Evolutionary conservation across 1,140 invertebrate species (phyloP).

Genomic region (Aphaenogaster floridana): DNA sequence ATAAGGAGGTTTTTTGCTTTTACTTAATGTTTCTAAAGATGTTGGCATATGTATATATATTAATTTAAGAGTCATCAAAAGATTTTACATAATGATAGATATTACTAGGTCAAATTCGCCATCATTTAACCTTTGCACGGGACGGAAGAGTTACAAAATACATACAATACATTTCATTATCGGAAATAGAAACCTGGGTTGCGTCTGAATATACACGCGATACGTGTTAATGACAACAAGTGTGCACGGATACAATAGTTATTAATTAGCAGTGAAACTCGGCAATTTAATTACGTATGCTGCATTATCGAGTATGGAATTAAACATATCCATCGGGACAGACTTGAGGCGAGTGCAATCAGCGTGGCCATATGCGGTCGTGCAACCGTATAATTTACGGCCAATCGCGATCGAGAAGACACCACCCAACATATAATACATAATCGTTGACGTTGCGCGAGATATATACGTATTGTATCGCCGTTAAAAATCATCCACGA

Average conservation of each 20-base stretch:
- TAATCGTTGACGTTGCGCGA: slow-evolving; percentile 61
- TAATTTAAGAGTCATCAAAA: not conserved
- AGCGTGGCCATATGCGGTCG: slow-evolving; percentile 60
- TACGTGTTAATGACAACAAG: slow-evolving; percentile 55
- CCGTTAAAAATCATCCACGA: slow-evolving; percentile 59
- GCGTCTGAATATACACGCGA: slow-evolving; percentile 9
- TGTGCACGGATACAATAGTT: slow-evolving; percentile 47
- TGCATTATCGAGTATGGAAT: slow-evolving; percentile 61
- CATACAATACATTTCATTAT: slow-evolving; percentile 27
- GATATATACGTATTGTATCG: slow-evolving; percentile 64
- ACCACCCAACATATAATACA: slow-evolving; percentile 65
- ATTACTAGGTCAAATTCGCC: not conserved
- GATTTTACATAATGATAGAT: not conserved
- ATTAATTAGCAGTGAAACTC: slow-evolving; percentile 64
- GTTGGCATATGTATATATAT: not conserved
- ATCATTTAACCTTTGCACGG: not conserved
- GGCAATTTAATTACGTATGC: slow-evolving; percentile 64
- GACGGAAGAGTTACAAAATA: slow-evolving; percentile 25
- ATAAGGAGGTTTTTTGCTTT: not conserved
- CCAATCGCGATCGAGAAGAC: slow-evolving; percentile 64
- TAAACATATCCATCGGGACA: slow-evolving; percentile 62
- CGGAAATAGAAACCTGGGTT: slow-evolving; percentile 11
- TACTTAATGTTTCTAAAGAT: not conserved
- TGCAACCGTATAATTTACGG: slow-evolving; percentile 62
- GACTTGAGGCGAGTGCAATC: slow-evolving; percentile 63